Evolutionary conservation across 2,113 vertebrate genomes (phyloP).

Genomic region (Bufo gargarizans): DNA sequence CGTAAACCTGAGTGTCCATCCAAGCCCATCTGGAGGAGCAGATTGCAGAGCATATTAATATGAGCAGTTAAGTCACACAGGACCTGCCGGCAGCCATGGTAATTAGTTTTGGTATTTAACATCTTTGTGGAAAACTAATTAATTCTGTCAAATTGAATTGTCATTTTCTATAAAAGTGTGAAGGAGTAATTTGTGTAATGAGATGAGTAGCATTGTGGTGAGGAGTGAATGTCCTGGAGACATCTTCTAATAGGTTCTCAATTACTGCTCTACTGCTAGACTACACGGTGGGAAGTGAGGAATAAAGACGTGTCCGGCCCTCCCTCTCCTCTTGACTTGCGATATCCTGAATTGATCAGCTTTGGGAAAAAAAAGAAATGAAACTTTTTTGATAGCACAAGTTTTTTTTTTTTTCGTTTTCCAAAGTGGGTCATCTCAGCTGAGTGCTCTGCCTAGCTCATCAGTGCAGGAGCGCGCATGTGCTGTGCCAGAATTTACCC

Average conservation of each 20-base stretch:
- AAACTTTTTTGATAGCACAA: too few species aligned
- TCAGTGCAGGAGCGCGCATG: too few species aligned
- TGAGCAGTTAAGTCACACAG: background rate
- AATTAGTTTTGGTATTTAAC: constrained; percentile 16
- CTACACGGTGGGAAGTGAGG: too few species aligned
- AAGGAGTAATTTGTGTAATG: background rate
- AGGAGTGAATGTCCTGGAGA: background rate
- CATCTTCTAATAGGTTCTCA: background rate
- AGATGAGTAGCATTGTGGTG: constrained; percentile 1
- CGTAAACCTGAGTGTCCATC: background rate
- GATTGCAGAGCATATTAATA: background rate
- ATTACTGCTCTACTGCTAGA: background rate
- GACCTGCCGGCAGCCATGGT: background rate
- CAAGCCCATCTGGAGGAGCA: background rate
- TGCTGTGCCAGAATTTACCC: too few species aligned
- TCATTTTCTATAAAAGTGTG: constrained; percentile 34
- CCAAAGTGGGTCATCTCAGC: too few species aligned
- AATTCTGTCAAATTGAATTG: constrained; percentile 25
- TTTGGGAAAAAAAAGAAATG: too few species aligned
- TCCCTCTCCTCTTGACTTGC: too few species aligned
- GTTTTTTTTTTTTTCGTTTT: too few species aligned
- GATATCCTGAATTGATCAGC: too few species aligned
- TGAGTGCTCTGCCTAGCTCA: too few species aligned
- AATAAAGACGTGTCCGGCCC: too few species aligned
- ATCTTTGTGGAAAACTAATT: constrained; percentile 32